Percentiles rank a stretch among this genome's conserved stretches.
These are phyloP conservation scores for Perizoma flavofasciatum DNA, from an alignment of 2,888 invertebrate genomes.

Conservation along the genomic window DNA sequence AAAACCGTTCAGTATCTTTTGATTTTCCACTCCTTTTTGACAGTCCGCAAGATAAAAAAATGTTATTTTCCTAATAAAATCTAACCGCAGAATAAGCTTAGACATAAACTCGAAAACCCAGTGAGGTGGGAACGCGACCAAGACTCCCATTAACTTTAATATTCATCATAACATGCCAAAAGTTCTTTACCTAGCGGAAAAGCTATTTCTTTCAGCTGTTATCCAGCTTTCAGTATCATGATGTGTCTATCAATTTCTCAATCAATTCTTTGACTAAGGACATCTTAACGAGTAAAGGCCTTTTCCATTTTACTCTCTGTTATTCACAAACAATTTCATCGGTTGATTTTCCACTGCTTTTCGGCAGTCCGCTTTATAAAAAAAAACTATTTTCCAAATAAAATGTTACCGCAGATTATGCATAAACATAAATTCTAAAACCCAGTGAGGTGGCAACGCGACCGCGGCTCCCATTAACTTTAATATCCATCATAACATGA, in stretches of 20 bases:
- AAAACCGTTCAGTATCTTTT: no score
- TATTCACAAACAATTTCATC: not conserved
- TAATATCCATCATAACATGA: slow-evolving; percentile 72
- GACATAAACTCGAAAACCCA: slow-evolving; percentile 68
- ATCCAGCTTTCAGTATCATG: slow-evolving; percentile 13
- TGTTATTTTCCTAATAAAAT: slow-evolving; percentile 62
- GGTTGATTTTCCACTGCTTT: not conserved
- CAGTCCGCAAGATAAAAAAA: slow-evolving; percentile 39
- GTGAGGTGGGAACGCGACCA: slow-evolving; percentile 57
- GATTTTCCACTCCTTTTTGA: not conserved
- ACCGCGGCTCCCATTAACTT: slow-evolving; percentile 72
- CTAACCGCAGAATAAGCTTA: slow-evolving; percentile 55
- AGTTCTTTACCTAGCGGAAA: slow-evolving; percentile 67
- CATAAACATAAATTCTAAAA: slow-evolving; percentile 67
- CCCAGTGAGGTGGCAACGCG: slow-evolving; percentile 59
- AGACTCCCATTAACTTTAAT: slow-evolving; percentile 75
- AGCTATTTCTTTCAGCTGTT: slow-evolving; percentile 45
- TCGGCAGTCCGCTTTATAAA: slow-evolving; percentile 31
- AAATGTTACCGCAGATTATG: slow-evolving; percentile 59
- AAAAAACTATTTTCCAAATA: slow-evolving; percentile 59
- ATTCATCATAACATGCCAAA: slow-evolving; percentile 71
- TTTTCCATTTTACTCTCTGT: not conserved
- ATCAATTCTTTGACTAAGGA: no score
- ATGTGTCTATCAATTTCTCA: not conserved
- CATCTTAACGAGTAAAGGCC: no score